phyloP scores from a whole-genome alignment of 2,113 vertebrate genomes.

The Tupaia chinensis region DNA sequence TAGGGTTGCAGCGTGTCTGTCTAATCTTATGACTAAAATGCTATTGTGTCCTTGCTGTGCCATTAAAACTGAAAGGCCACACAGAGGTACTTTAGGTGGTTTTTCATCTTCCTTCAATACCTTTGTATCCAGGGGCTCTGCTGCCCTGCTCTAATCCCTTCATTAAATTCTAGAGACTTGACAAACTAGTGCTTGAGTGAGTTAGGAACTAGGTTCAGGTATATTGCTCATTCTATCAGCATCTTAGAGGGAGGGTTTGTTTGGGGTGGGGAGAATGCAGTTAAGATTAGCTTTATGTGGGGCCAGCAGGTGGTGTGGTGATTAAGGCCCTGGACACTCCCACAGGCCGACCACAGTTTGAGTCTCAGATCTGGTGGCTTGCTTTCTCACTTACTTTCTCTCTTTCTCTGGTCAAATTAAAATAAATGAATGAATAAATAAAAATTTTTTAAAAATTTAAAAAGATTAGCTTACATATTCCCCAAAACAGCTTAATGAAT shows the following conservation, averaged over 20 bases:
- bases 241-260: not conserved
- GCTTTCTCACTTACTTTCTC: too few species aligned
- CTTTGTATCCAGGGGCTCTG: not conserved
- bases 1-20: not conserved
- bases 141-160: not conserved
- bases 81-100: not conserved
- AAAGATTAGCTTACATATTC: constrained; percentile 10
- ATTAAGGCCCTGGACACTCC: too few species aligned
- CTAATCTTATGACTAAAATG: not conserved
- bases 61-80: not conserved
- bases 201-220: not conserved
- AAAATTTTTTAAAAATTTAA: too few species aligned
- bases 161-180: not conserved
- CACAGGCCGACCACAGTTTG: too few species aligned
- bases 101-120: not conserved
- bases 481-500: constrained; percentile 7
- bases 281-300: not conserved
- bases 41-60: not conserved
- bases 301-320: too few species aligned
- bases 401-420: too few species aligned
- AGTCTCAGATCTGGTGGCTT: too few species aligned
- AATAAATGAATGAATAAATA: too few species aligned
- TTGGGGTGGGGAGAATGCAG: not conserved
- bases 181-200: not conserved
- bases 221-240: not conserved